Evolutionary conservation across 2,888 invertebrate species (phyloP), one percentile per base, ranked within the genome.

Genomic region (Heliconius erato): DNA sequence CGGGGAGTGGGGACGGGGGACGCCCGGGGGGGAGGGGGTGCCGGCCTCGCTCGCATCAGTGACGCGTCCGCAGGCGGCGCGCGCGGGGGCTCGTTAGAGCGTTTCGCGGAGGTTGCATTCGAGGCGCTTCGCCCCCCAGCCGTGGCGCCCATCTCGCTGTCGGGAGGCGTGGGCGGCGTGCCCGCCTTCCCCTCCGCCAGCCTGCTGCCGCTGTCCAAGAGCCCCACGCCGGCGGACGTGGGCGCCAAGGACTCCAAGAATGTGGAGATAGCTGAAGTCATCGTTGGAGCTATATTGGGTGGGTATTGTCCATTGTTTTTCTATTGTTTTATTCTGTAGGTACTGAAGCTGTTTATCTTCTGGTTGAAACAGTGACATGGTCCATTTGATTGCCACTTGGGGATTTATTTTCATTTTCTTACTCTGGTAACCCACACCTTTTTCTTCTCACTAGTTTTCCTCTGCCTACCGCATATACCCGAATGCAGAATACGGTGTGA

Each of bases 221-320:
- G 98, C 94, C 95, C 95, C 89, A 98, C 98, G 92, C 98, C 98
- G 87, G 98, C 97, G 87, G 98, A 98, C 96, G 96, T 97, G 90
- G 96, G 96, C 89, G 97, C 97, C 94, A 98, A 98, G 96, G 98
- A 98, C 96, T 97, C 97, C 91, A 98, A 98, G 96, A 98, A 98
- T 96, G 98, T 99, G 92, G 99, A 99, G 97, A 99, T 99, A 93
- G 98, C 99, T 84, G 98, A 99, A 97, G 97, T 98, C 95, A 99
- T 99, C 96, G 99, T 99, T 93, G 99, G 99, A 91, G 99, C 99
- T 92, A 99, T 99, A 91, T 97, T 99, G 94, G 99, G 99, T 96
- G 94, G 96, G 96, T 92, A 2, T n/a, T 74, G 14, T 59, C 14
- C 71, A 14, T 6, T 16, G 16, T 35, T 23, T 59, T n/a, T 7